phyloP scores from a whole-genome alignment of 2,888 invertebrate species.

The Atrina japonica region DNA sequence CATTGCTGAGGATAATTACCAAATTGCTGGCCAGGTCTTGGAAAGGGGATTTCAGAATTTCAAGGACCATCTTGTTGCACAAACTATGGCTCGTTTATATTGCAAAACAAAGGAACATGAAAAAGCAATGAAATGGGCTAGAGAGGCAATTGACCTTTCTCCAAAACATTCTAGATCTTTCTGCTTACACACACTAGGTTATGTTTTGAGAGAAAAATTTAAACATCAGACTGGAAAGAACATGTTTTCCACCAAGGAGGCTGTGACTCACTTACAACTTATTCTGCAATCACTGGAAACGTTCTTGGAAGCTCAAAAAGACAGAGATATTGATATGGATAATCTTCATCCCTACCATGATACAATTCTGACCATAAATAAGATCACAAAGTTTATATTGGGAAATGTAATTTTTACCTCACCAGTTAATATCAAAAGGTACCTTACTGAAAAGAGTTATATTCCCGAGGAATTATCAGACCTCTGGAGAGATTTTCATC shows the following conservation, averaged over 20 bases:
- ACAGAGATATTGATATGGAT: background rate
- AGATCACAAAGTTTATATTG: background rate
- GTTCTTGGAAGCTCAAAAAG: constrained; percentile 7
- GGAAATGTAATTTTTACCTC: background rate
- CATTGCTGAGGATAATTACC: background rate
- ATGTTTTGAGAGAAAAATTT: constrained; percentile 22
- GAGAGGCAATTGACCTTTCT: constrained; percentile 11
- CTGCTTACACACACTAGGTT: constrained; percentile 22
- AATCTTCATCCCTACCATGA: constrained; percentile 2
- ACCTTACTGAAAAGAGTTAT: constrained; percentile 3
- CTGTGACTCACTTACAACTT: background rate
- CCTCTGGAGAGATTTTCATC: constrained; percentile 11
- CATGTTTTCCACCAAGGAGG: background rate
- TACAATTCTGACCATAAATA: background rate
- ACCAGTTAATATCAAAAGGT: background rate
- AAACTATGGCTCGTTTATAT: constrained; percentile 24
- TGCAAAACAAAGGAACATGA: constrained; percentile 10
- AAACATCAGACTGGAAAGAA: constrained; percentile 8
- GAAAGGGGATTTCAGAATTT: constrained; percentile 13
- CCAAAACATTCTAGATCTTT: background rate
- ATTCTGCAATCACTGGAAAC: constrained; percentile 16
- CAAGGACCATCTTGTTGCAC: constrained; percentile 15
- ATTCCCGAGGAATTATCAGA: constrained; percentile 14
- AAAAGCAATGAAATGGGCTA: constrained; percentile 22
- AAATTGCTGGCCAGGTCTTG: constrained; percentile 1